Percentiles rank a stretch among this genome's conserved stretches.
Evolutionary conservation across 2,113 vertebrate genomes (phyloP).

Genomic region (Tor tambroides): DNA sequence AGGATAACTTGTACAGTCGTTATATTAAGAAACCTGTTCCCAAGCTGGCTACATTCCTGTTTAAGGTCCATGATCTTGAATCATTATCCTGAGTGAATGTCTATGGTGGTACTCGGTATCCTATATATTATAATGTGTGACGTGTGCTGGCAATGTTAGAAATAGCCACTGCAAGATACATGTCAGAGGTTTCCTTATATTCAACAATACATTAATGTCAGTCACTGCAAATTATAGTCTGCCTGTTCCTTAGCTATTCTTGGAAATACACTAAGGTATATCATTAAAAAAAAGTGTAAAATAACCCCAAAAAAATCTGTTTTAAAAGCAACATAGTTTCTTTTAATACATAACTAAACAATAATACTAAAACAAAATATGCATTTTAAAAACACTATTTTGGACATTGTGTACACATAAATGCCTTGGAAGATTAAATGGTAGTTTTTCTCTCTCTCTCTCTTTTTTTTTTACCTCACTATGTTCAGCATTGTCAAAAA

Average conservation of each 20-base stretch:
- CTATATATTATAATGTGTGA: slow-evolving; percentile 34
- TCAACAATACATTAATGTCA: slow-evolving; percentile 25
- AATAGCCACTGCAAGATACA: slow-evolving; percentile 73
- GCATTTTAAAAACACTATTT: not conserved
- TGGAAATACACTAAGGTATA: not conserved
- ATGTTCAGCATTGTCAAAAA: not conserved
- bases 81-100: slow-evolving; percentile 72
- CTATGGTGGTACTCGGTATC: slow-evolving; percentile 68
- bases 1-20: slow-evolving; percentile 22
- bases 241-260: slow-evolving; percentile 12
- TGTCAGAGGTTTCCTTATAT: slow-evolving; percentile 76
- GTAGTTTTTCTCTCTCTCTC: not conserved
- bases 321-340: not conserved
- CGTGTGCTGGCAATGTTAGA: slow-evolving; percentile 58
- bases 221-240: slow-evolving; percentile 9
- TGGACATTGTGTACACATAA: not conserved
- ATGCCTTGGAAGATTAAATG: not conserved
- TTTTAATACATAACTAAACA: not conserved
- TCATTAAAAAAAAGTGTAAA: not conserved
- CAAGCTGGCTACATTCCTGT: slow-evolving; percentile 77
- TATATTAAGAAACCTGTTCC: slow-evolving; percentile 50
- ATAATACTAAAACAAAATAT: not conserved
- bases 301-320: not conserved
- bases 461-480: not conserved
- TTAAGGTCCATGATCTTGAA: slow-evolving; percentile 65